Evolutionary conservation across 2,888 invertebrate genomes (phyloP).

Genomic region (Phortica okadai): DNA sequence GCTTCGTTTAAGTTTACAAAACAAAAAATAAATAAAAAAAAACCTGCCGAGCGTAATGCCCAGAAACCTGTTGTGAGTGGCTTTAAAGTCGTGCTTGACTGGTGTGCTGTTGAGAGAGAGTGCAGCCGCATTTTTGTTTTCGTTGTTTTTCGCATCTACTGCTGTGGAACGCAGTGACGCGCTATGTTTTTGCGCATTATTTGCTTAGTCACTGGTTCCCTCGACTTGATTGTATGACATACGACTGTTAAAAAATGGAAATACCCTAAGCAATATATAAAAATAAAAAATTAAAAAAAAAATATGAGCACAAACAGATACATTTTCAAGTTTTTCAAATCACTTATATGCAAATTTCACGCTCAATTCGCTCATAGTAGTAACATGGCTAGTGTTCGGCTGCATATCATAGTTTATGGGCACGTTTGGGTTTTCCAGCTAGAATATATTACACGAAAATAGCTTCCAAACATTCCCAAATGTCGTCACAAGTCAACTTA

Average conservation of each 20-base stretch:
- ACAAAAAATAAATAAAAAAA: no score
- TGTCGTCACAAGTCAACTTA: slow-evolving; percentile 1
- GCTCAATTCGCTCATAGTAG: no score
- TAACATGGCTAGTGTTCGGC: not conserved
- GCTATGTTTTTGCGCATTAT: not conserved
- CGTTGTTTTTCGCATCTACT: not conserved
- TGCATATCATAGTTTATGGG: not conserved
- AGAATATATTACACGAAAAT: not conserved
- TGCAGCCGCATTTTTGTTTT: not conserved
- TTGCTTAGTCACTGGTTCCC: not conserved
- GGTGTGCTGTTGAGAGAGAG: not conserved
- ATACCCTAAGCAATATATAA: not conserved
- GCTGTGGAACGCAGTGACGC: not conserved
- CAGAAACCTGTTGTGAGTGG: slow-evolving; percentile 20
- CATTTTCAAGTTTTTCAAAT: not conserved
- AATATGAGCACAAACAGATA: not conserved
- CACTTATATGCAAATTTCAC: not conserved
- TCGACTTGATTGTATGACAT: not conserved
- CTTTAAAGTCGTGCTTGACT: not conserved
- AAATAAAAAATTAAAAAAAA: not conserved
- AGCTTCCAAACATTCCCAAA: slow-evolving; percentile 1
- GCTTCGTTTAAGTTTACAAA: no score
- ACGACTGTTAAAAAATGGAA: not conserved
- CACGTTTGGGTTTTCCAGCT: slow-evolving; percentile 4
- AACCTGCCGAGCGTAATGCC: not conserved